Evolutionary conservation across 1,140 invertebrate genomes (phyloP).

Genomic region (Dolichoris vasculosae): DNA sequence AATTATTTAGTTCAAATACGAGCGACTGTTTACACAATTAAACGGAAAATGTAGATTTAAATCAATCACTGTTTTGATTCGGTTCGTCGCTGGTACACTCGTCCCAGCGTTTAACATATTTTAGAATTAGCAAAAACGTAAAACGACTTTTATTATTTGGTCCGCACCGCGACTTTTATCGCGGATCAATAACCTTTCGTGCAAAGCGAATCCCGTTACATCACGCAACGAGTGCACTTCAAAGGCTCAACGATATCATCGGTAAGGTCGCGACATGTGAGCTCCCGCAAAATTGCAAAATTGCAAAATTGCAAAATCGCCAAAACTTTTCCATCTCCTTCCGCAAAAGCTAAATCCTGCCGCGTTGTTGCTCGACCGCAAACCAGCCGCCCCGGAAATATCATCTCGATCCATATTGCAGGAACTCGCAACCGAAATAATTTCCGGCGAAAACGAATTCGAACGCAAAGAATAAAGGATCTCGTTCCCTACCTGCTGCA

Average conservation of each 20-base stretch:
- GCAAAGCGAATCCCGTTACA: background rate
- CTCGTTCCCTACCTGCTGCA: constrained; percentile 24
- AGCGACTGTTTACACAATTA: background rate
- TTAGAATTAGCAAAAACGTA: background rate
- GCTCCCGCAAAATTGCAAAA: background rate
- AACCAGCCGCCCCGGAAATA: too few relatives aligned
- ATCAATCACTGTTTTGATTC: background rate
- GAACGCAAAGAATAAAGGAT: background rate
- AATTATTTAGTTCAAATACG: background rate
- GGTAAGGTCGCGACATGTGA: background rate
- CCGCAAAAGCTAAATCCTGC: too few relatives aligned
- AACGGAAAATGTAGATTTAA: constrained; percentile 11
- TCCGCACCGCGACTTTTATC: background rate
- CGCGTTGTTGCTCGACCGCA: too few relatives aligned
- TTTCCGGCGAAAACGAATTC: too few relatives aligned
- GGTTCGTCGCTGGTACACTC: background rate
- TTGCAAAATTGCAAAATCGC: too few relatives aligned
- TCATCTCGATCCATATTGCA: too few relatives aligned
- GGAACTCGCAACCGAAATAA: too few relatives aligned
- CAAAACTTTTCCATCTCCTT: background rate
- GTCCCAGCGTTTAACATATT: background rate
- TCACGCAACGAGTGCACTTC: background rate
- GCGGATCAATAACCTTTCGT: background rate
- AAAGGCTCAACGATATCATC: background rate
- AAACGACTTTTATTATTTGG: background rate